These are phyloP conservation scores for Engraulis encrasicolus DNA, from an alignment of 2,113 vertebrate genomes.

Conservation along the genomic window DNA sequence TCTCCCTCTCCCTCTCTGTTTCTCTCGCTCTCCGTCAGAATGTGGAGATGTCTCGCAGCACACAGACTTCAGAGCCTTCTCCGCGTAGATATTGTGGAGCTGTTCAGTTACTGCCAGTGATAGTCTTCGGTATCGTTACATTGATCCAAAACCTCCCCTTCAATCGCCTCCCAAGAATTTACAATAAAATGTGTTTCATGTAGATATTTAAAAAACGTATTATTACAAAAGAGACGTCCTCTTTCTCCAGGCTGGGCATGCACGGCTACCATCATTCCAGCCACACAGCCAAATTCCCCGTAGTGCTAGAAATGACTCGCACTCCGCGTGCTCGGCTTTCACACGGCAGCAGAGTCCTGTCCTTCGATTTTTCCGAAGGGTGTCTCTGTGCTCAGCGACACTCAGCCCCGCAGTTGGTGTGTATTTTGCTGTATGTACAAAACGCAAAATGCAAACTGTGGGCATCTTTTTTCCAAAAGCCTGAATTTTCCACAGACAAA, in stretches of 20 bases:
- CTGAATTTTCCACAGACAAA: no score
- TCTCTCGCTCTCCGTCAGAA: slow-evolving; percentile 10
- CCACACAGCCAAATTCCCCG: no score
- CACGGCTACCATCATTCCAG: no score
- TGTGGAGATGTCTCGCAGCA: background rate
- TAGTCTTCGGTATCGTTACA: background rate
- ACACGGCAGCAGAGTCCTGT: background rate
- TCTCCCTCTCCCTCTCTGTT: background rate
- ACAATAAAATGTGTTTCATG: background rate
- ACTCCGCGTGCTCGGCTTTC: background rate
- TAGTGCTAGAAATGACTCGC: background rate
- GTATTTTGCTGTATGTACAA: background rate
- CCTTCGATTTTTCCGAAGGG: background rate
- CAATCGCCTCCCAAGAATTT: background rate
- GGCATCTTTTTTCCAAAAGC: no score
- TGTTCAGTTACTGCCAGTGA: background rate
- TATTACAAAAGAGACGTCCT: no score
- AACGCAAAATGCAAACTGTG: background rate
- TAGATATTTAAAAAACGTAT: background rate
- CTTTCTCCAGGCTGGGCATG: no score
- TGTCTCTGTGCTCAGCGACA: background rate
- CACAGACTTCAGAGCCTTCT: background rate
- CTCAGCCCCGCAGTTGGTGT: background rate
- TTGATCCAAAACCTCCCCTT: background rate
- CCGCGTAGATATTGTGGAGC: background rate